These are phyloP conservation scores for Ptychoptera albimana DNA, from an alignment of 2,888 invertebrate species.

Conservation along the genomic window DNA sequence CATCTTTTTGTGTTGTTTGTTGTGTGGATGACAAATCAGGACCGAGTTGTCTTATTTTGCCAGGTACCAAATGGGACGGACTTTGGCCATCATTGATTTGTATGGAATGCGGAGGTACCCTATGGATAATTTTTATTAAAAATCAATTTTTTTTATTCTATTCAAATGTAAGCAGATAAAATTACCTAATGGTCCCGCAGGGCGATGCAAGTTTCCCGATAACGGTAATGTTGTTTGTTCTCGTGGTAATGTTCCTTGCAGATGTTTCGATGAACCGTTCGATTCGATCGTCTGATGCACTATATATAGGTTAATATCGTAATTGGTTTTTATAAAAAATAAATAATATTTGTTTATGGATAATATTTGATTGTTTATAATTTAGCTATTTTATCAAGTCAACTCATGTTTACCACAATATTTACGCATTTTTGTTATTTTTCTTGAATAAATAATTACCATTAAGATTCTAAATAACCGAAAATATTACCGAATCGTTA, in stretches of 20 bases:
- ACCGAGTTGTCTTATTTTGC: slow-evolving; percentile 52
- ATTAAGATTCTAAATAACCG: too few species aligned
- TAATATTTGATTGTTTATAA: too few species aligned
- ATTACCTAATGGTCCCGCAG: slow-evolving; percentile 51
- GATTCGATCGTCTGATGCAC: slow-evolving; percentile 64
- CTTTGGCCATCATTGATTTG: slow-evolving; percentile 47
- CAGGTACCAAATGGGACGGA: slow-evolving; percentile 91
- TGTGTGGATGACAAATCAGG: slow-evolving; percentile 25
- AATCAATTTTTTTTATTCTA: neutral
- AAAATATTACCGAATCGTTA: neutral
- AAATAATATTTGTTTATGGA: too few species aligned
- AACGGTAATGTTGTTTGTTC: slow-evolving; percentile 39
- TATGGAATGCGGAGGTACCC: slow-evolving; percentile 33
- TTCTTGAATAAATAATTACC: too few species aligned
- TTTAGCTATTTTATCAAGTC: too few species aligned
- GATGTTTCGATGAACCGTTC: slow-evolving; percentile 48
- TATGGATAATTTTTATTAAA: neutral
- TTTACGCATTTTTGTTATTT: too few species aligned
- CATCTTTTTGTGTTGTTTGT: slow-evolving; percentile 75
- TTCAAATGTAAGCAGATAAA: neutral
- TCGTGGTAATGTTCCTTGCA: slow-evolving; percentile 40
- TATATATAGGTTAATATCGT: slow-evolving; percentile 20
- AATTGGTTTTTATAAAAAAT: too few species aligned
- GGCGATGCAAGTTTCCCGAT: slow-evolving; percentile 93
- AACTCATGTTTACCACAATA: slow-evolving; percentile 26